Base-by-base conservation (phyloP, 2,888 invertebrate genomes). In the Flexamia atlantica region DNA sequence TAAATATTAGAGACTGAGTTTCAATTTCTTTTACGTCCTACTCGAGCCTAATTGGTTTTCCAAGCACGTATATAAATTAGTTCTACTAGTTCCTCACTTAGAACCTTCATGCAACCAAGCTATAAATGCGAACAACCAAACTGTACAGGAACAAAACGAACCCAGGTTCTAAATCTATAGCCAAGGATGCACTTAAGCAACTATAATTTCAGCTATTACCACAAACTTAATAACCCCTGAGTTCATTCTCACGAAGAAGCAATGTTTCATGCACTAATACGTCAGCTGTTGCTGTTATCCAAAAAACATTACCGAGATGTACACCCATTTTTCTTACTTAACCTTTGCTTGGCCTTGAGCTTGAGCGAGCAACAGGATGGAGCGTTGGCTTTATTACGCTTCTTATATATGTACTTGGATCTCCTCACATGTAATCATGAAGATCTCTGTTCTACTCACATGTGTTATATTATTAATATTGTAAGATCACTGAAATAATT, bases 301-400 rank as follows among this genome's bases (percentile, higher is more conserved):
- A 17, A 64, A 64, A 64, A 64, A 25, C 64, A 64, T 64, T 64
- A 64, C 30, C 3, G 28, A 4, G 14, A 9, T 64, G 64, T 10
- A 10, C 14, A 17, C 28, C 30, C 64, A 64, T 64, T 64, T 64
- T 64, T 64, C 64, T 28, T n/a, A 28, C 64, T 30, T 64, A 64
- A 64, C 64, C 64, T 64, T 64, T 64, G 28, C 64, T 64, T 64
- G 64, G 30, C 64, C 64, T 64, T 64, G 64, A 30, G 64, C 7
- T 17, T 4, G 64, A 28, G 12, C 30, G 64, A 30, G 28, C 17
- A 23, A 57, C 20, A 57, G 64, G 28, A 30, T 30, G 14, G 25
- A 5, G 23, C 25, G 25, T 2, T 12, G 20, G 23, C 23, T 20
- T n/a, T 57, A 23, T 20, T 57, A 12, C 57, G 12, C 2, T 23